Evolutionary conservation across 2,888 invertebrate species (phyloP).

Genomic region (Cybosia mesomella): DNA sequence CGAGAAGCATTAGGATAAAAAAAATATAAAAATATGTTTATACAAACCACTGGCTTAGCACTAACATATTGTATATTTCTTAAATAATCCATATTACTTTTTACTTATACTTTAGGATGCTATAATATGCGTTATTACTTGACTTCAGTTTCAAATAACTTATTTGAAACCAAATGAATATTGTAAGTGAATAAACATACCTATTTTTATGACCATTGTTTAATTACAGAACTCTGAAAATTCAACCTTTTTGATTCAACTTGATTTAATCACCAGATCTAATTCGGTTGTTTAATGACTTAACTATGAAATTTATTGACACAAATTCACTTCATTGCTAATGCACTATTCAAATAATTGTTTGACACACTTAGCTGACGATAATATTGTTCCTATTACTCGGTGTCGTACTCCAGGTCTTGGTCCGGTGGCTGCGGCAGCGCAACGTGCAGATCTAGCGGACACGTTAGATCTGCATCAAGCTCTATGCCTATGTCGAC

Average conservation of each 20-base stretch:
- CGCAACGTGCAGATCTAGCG: slow-evolving; percentile 32
- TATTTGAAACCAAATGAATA: slow-evolving; percentile 46
- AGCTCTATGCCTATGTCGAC: slow-evolving; percentile 40
- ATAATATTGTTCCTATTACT: slow-evolving; percentile 17
- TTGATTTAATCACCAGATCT: neutral
- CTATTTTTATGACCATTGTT: slow-evolving; percentile 54
- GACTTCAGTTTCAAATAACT: slow-evolving; percentile 41
- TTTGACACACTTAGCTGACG: neutral
- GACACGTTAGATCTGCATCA: slow-evolving; percentile 27
- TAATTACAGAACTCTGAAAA: slow-evolving; percentile 41
- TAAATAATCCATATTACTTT: slow-evolving; percentile 39
- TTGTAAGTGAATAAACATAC: slow-evolving; percentile 64
- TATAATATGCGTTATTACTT: slow-evolving; percentile 49
- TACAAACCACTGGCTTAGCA: slow-evolving; percentile 29
- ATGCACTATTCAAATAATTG: neutral
- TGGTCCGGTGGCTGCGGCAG: slow-evolving; percentile 24
- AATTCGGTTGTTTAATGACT: slow-evolving; percentile 2
- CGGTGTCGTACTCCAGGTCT: slow-evolving; percentile 37
- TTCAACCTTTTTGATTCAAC: neutral
- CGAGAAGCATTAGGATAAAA: slow-evolving; percentile 2
- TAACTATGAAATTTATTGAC: neutral
- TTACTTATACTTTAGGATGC: slow-evolving; percentile 33
- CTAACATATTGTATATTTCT: slow-evolving; percentile 38
- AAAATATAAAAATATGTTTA: slow-evolving; percentile 12
- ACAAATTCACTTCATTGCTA: neutral